These are phyloP conservation scores for Dryobates pubescens DNA, from an alignment of 2,797 vertebrate species.

Conservation along the genomic window DNA sequence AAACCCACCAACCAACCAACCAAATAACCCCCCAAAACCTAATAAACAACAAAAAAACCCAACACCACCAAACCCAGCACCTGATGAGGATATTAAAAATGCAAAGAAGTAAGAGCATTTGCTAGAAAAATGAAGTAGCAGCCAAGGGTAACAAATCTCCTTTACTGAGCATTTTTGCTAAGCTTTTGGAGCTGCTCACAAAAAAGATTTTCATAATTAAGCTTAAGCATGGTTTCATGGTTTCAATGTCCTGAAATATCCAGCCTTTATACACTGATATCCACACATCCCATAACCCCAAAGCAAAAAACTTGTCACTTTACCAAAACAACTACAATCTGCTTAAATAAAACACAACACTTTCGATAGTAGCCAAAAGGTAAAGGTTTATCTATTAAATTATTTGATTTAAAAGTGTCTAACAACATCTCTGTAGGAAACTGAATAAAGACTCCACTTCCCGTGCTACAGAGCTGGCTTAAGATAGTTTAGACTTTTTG, in stretches of 20 bases:
- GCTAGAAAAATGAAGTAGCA: background rate
- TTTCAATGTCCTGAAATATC: background rate
- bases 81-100: background rate
- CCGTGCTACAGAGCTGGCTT: slow-evolving; percentile 70
- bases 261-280: background rate
- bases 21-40: no score
- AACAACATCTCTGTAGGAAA: slow-evolving; percentile 76
- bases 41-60: no score
- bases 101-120: background rate
- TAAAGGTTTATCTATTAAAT: slow-evolving; percentile 48
- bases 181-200: background rate
- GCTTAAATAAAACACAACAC: slow-evolving; percentile 23
- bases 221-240: background rate
- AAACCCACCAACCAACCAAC: background rate
- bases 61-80: no score
- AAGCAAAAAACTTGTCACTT: background rate
- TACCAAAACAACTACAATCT: slow-evolving; percentile 17
- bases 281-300: background rate
- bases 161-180: background rate
- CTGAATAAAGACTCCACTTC: slow-evolving; percentile 78
- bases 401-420: slow-evolving; percentile 66
- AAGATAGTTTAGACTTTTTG: slow-evolving; percentile 45
- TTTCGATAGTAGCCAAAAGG: slow-evolving; percentile 66
- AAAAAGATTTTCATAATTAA: background rate
- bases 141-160: background rate